Percentiles rank a stretch among this genome's conserved stretches.
Evolutionary conservation across 1,140 invertebrate genomes (phyloP).

Genomic region (Conus ventricosus): DNA sequence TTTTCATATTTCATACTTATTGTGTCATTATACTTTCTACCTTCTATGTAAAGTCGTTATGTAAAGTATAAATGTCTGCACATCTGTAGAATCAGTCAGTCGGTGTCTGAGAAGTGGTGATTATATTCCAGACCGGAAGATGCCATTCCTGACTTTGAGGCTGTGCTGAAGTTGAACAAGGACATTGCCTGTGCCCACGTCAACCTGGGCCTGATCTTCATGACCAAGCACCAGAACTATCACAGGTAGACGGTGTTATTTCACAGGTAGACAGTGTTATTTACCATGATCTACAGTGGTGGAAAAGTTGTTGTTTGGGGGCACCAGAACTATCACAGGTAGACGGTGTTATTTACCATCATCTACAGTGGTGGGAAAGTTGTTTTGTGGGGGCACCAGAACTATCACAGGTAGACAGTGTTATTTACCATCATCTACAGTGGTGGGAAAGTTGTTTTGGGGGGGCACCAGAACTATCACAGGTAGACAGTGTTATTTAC

Average conservation of each 20-base stretch:
- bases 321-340: slow-evolving; percentile 71
- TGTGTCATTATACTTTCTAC: too few species aligned
- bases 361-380: too few species aligned
- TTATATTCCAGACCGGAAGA: slow-evolving; percentile 65
- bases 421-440: too few species aligned
- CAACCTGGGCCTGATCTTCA: slow-evolving; percentile 73
- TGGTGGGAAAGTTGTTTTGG: too few species aligned
- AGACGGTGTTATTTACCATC: not conserved
- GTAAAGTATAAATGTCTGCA: too few species aligned
- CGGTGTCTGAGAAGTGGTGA: too few species aligned
- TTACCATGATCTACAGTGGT: too few species aligned
- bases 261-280: slow-evolving; percentile 71
- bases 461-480: slow-evolving; percentile 69
- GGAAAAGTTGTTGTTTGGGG: not conserved
- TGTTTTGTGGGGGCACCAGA: too few species aligned
- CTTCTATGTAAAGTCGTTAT: too few species aligned
- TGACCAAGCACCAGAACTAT: slow-evolving; percentile 69
- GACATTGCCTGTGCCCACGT: slow-evolving; percentile 72
- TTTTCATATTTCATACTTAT: too few species aligned
- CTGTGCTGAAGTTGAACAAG: slow-evolving; percentile 72
- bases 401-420: too few species aligned
- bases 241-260: slow-evolving; percentile 62
- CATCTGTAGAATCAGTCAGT: too few species aligned
- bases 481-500: slow-evolving; percentile 62
- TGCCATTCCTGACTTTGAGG: slow-evolving; percentile 74